Base-by-base conservation (phyloP, 2,797 vertebrate species). In the Nothura maculosa region DNA sequence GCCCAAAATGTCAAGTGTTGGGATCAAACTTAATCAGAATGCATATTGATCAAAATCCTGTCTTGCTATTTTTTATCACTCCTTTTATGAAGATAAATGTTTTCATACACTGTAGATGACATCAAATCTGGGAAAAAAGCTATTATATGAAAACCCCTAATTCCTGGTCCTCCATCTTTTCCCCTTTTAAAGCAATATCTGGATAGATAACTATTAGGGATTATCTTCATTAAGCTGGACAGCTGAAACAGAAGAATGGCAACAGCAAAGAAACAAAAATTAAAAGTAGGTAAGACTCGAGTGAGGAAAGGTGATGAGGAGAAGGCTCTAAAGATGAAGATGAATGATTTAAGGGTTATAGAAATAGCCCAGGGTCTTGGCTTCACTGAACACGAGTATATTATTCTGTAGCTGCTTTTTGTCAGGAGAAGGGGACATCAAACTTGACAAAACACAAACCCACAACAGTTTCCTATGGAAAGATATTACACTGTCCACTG, bases 371-470 rank as follows among this genome's bases (percentile, higher is more conserved):
- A 96, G 97, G 98, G 97, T 97, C 97, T 96, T 95, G 96, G 97
- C 97, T 98, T 98, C 97, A 98, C 97, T 98, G 98, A 98, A 95
- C 96, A 84, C 95, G 96, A 95, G 93, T 97, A 96, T 98, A 98
- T 97, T 95, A 58, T 95, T 96, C 89, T 85, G 40, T 69, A 91
- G 75, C 69, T 13, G 42, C 17, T 73, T 18, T 80, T 89, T 78
- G 20, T 73, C 36, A 87, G 57, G 38, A 42, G n/a, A 83, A 94
- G 87, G 36, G 54, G 38, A 66, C 40, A 78, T 87, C 40, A 52
- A 17, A 63, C 24, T 81, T 55, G 47, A 73, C 12, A 87, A 87
- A 32, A 0, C 19, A 78, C 25, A 76, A 84, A 75, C 11, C 3
- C 20, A 40, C 54, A 79, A 32, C 40, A 64, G 89, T 85, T 93